phyloP scores from a whole-genome alignment of 1,140 invertebrate species.

The Calosoma granatense region DNA sequence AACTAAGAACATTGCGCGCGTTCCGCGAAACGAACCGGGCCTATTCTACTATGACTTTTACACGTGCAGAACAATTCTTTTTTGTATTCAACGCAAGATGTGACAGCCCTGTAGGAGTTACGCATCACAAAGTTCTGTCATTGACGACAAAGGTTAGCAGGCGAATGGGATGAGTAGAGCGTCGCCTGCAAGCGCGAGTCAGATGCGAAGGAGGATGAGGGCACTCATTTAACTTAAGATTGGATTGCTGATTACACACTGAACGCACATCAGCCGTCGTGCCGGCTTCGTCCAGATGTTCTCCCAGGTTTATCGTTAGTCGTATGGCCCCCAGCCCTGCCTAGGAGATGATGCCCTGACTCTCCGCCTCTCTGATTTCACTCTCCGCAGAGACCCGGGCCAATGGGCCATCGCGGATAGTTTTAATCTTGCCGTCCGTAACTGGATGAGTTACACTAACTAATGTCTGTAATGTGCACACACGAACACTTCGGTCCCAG shows the following conservation, averaged over 20 bases:
- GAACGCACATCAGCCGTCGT: slow-evolving; percentile 3
- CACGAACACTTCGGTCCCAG: too few relatives aligned
- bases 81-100: slow-evolving; percentile 6
- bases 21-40: neutral
- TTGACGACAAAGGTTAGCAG: neutral
- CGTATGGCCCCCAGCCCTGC: neutral
- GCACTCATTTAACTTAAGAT: slow-evolving; percentile 11
- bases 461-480: too few relatives aligned
- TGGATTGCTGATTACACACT: slow-evolving; percentile 12
- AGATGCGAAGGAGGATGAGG: neutral
- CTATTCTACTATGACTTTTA: neutral
- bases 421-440: neutral
- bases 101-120: slow-evolving; percentile 4
- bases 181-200: too few relatives aligned
- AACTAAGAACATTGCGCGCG: neutral
- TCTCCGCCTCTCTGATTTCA: neutral
- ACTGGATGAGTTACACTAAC: too few relatives aligned
- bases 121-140: slow-evolving; percentile 6
- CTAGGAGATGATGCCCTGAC: neutral
- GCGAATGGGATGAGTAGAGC: neutral
- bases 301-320: slow-evolving; percentile 7
- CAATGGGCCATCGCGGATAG: neutral
- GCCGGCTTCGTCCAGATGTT: neutral
- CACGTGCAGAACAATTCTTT: slow-evolving; percentile 7
- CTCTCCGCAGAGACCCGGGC: neutral